Conservation (phyloP, 2,888 invertebrate genomes). For the Tetropium fuscum region DNA sequence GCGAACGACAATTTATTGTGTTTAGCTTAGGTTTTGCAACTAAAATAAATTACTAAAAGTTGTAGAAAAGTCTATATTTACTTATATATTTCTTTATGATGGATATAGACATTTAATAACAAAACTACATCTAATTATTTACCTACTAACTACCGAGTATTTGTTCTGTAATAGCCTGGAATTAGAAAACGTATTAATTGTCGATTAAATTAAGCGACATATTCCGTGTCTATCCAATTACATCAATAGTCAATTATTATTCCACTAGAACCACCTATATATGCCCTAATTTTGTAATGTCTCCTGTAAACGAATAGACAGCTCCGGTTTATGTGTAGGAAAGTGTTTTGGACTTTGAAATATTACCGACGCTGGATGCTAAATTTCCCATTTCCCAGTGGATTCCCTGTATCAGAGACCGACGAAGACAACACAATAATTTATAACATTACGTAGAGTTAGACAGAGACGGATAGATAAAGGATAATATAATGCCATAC, state of each 20-base stretch:
- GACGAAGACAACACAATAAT: slow-evolving; percentile 59
- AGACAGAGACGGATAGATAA: slow-evolving; percentile 52
- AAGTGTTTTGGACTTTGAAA: slow-evolving; percentile 63
- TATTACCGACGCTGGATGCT: slow-evolving; percentile 60
- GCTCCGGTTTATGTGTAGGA: slow-evolving; percentile 43
- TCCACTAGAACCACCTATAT: slow-evolving; percentile 26
- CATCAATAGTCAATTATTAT: slow-evolving; percentile 21
- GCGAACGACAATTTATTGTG: no score
- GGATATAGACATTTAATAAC: no score
- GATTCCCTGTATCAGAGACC: slow-evolving; percentile 52
- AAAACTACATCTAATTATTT: no score
- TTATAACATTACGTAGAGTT: slow-evolving; percentile 53
- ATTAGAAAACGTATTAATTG: neutral
- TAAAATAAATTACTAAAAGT: no score
- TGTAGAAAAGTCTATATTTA: no score
- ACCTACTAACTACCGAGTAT: no score
- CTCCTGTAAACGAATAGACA: slow-evolving; percentile 40
- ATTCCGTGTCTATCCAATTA: neutral
- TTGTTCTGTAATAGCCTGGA: no score
- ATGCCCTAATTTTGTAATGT: slow-evolving; percentile 30
- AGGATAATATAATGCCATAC: slow-evolving; percentile 42
- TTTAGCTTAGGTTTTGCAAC: no score
- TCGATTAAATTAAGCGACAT: neutral
- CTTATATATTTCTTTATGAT: no score
- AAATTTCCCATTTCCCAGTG: slow-evolving; percentile 61